Conservation (phyloP, 2,113 vertebrate genomes). For the Tupaia tana region DNA sequence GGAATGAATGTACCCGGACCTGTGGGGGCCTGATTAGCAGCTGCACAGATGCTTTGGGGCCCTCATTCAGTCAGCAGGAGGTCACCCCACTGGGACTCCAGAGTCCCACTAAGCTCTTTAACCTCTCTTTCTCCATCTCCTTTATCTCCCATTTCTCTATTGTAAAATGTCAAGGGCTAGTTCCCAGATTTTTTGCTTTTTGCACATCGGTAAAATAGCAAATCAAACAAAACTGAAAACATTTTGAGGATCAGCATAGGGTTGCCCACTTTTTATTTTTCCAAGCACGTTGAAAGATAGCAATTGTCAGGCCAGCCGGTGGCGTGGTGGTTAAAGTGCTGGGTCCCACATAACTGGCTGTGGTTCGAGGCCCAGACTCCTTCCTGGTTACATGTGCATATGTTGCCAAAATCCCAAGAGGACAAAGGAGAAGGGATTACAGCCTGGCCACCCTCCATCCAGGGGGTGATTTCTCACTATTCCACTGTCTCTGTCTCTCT, state of each 20-base stretch:
- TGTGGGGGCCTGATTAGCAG: not conserved
- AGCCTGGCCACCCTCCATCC: too few relatives aligned
- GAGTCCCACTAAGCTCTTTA: not conserved
- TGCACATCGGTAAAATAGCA: not conserved
- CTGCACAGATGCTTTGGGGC: not conserved
- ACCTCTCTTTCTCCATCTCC: not conserved
- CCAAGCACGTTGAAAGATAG: not conserved
- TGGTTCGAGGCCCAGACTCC: too few relatives aligned
- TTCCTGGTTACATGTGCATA: too few relatives aligned
- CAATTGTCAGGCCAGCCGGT: not conserved
- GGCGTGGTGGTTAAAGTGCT: too few relatives aligned
- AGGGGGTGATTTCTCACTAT: too few relatives aligned
- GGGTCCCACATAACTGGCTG: too few relatives aligned
- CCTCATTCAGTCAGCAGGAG: not conserved
- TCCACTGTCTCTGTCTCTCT: too few relatives aligned
- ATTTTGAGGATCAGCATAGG: not conserved
- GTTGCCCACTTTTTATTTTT: not conserved
- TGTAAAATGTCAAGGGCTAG: not conserved
- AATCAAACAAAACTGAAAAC: conserved; percentile 22
- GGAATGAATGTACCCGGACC: not conserved
- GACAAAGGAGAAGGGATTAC: too few relatives aligned
- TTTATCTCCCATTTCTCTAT: not conserved
- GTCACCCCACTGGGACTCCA: not conserved
- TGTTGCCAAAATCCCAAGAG: too few relatives aligned
- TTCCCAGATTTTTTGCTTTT: not conserved